Evolutionary conservation across 2,888 invertebrate species (phyloP), one percentile per base, ranked within the genome.

Genomic region (Cheilosia soror): DNA sequence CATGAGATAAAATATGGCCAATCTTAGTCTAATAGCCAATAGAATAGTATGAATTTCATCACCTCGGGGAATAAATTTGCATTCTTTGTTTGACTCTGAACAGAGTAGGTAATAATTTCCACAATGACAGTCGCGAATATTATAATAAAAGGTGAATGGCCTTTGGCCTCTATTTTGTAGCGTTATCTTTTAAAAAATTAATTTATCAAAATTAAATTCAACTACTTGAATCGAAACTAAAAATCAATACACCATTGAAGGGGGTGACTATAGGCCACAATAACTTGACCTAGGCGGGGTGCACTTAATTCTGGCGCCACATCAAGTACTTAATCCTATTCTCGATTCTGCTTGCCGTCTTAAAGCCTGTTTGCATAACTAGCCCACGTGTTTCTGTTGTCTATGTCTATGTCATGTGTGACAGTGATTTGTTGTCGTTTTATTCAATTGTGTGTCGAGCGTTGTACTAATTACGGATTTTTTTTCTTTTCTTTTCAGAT

Each of bases 221-320:
- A 58, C 20, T 33, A 29, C 6, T 15, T 42, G 6, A 53, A 44
- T 62, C 60, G 60, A 62, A 55, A 62, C 42, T 71, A 31, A 66
- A 77, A 72, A 78, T 72, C 78, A 27, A 65, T 72, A 49, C 11
- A n/a, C 27, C 11, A 1, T 40, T 2, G 25, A 15, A 7, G 33
- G 29, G 29, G 63, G 55, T 29, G 44, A 44, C 9, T 53, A 27
- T 29, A 2, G 4, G 11, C 6, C 11, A 15, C 62, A 44, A 11
- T 33, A 33, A 69, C 79, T 79, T 84, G 79, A 79, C 84, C 84
- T 69, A 73, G 75, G 73, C 55, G 68, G 27, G 49, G 73, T 81
- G 60, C 82, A 77, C 55, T 73, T 79, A 65, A 77, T 25, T 9
- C 40, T 78, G 83, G 80, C 80, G 84, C 84, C 84, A 75, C 51